Base-by-base conservation (phyloP, 2,113 vertebrate species). In the Campylomormyrus tamandua region DNA sequence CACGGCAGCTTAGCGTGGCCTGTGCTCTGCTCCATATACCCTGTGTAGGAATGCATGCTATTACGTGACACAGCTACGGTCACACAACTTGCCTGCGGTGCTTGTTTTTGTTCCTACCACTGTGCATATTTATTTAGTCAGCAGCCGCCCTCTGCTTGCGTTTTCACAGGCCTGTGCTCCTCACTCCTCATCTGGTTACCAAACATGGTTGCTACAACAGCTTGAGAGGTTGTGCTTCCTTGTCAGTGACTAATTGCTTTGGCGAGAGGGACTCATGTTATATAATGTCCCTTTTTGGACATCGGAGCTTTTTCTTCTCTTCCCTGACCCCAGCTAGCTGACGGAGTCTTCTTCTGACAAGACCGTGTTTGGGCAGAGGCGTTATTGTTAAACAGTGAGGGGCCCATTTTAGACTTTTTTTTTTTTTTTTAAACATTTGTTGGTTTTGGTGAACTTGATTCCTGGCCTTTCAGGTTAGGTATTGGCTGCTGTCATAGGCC, bases 131-230 rank as follows among this genome's bases (percentile, higher is more conserved):
- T 85, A 89, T 89, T 84, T 89, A 84, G 49, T 84, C 80, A 83
- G 46, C 50, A 52, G 88, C 70, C 31, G 70, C 88, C 70, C 46
- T 80, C 31, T 27, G 48, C 88, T 70, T 58, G 89, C 49, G 24
- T 89, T 13, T 46, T 52, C n/a, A 5, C 27, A 2, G 50, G 77
- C 31, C 35, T 48, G 50, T 9, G 53, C 52, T 31, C 49, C 19
- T 7, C 89, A 45, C 24, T 31, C 49, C 9, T 13, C 89, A 27
- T 77, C 88, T 89, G 88, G 66, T 89, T 89, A 89, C 89, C 80
- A 85, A 84, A 83, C 80, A 83, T 62, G 77, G 89, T 89, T 89
- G 89, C 89, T 85, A 85, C 49, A 89, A 89, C 89, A 89, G 19
- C 89, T 31, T 48, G 17, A 89, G 80, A 89, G 83, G 42, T 31